phyloP scores from a whole-genome alignment of 1,140 invertebrate genomes.

The Drosophila arizonae region DNA sequence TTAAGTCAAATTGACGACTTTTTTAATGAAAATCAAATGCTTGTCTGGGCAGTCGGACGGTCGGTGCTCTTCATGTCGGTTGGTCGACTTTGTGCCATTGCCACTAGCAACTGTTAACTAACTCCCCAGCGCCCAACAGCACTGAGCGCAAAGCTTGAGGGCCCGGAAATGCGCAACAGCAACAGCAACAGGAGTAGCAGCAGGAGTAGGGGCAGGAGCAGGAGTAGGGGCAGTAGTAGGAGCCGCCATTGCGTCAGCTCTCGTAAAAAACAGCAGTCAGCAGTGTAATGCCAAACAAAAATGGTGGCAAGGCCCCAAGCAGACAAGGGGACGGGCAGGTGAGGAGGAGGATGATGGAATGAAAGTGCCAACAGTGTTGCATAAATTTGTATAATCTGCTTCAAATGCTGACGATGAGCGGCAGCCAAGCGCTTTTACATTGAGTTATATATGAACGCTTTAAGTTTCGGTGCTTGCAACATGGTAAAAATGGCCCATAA shows the following conservation, averaged over 20 bases:
- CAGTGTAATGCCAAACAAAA: constrained; percentile 51
- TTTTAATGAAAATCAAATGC: constrained; percentile 73
- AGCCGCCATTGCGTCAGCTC: constrained; percentile 44
- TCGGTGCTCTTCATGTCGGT: constrained; percentile 21
- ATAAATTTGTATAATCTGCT: constrained; percentile 77
- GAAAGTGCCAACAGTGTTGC: constrained; percentile 71
- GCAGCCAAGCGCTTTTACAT: constrained; percentile 49
- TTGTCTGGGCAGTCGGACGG: constrained; percentile 9
- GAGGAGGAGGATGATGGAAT: constrained; percentile 8
- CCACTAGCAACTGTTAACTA: constrained; percentile 4
- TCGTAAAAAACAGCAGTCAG: constrained; percentile 66
- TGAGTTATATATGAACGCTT: constrained; percentile 74
- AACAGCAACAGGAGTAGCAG: background rate
- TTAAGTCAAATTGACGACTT: background rate
- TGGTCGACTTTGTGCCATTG: background rate
- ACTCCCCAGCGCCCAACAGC: background rate
- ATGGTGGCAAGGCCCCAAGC: constrained; percentile 34
- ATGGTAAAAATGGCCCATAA: constrained; percentile 1
- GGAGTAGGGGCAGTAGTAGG: background rate
- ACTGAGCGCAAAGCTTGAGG: constrained; percentile 18
- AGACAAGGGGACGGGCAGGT: background rate
- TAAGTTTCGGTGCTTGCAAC: constrained; percentile 59
- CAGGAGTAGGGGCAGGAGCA: background rate
- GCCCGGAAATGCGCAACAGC: constrained; percentile 61
- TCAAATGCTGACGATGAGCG: constrained; percentile 40